Evolutionary conservation across 2,888 invertebrate genomes (phyloP).

Genomic region (Brachyopa scutellaris): DNA sequence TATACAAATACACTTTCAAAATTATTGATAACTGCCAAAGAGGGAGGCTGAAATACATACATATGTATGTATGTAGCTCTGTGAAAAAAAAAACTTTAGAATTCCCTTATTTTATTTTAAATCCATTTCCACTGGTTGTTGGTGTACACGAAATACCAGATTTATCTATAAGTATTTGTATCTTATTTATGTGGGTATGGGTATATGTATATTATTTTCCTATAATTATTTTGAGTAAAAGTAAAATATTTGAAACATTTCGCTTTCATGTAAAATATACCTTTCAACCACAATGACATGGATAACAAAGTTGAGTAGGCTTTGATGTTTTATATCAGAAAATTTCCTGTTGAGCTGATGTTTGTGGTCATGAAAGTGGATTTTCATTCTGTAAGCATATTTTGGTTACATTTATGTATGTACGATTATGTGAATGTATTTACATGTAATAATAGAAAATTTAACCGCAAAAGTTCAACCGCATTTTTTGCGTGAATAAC

Average conservation of each 20-base stretch:
- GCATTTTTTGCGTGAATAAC: constrained; percentile 1
- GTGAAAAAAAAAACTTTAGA: too few species aligned
- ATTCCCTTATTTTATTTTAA: constrained; percentile 22
- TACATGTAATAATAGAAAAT: not conserved
- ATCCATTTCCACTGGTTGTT: constrained; percentile 16
- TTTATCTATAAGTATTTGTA: constrained; percentile 13
- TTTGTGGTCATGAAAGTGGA: constrained; percentile 31
- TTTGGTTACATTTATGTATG: too few species aligned
- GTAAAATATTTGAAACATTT: constrained; percentile 22
- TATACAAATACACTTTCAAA: not conserved
- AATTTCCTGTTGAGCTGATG: constrained; percentile 7
- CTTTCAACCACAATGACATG: constrained; percentile 48
- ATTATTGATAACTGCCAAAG: constrained; percentile 7
- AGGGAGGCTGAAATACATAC: not conserved
- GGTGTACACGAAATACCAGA: constrained; percentile 10
- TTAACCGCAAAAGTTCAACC: not conserved
- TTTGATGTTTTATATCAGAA: constrained; percentile 32
- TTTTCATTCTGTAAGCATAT: constrained; percentile 22
- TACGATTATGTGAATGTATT: too few species aligned
- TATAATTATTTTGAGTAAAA: constrained; percentile 23
- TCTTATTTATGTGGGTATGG: too few species aligned
- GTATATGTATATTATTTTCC: not conserved
- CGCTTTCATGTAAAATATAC: constrained; percentile 27
- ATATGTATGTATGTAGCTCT: too few species aligned
- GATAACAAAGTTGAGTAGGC: constrained; percentile 45